A percentile compares a stretch with the other conserved stretches of the same genome.
Evolutionary conservation across 2,888 invertebrate genomes (phyloP).

Genomic region (Liopterus haemorrhoidalis): DNA sequence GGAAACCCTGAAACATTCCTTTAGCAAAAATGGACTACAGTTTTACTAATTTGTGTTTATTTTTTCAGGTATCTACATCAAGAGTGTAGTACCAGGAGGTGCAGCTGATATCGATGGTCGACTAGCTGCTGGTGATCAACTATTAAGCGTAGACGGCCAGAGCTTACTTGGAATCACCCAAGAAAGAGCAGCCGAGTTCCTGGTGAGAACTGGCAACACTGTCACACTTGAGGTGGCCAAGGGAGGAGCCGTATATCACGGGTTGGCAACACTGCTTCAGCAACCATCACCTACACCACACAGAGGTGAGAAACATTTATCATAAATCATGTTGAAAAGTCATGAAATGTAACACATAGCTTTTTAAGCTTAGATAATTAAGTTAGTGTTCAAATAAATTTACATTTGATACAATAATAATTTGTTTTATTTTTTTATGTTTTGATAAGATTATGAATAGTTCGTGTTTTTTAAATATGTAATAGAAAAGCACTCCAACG

Average conservation of each 20-base stretch:
- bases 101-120: slow-evolving; percentile 91
- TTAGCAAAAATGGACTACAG: not conserved
- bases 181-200: slow-evolving; percentile 88
- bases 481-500: too few relatives aligned
- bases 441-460: too few relatives aligned
- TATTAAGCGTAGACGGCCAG: slow-evolving; percentile 93
- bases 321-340: too few relatives aligned
- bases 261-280: slow-evolving; percentile 84
- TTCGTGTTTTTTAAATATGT: too few relatives aligned
- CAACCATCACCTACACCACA: slow-evolving; percentile 82
- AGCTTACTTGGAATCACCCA: slow-evolving; percentile 67
- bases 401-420: too few relatives aligned
- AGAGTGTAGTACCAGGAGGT: slow-evolving; percentile 93
- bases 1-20: not conserved
- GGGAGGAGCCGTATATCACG: slow-evolving; percentile 95
- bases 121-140: slow-evolving; percentile 93
- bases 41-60: slow-evolving; percentile 45
- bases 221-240: slow-evolving; percentile 95
- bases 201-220: slow-evolving; percentile 88
- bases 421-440: too few relatives aligned
- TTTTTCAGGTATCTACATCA: slow-evolving; percentile 98
- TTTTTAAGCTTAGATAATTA: too few relatives aligned
- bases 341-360: too few relatives aligned
- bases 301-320: slow-evolving; percentile 59
- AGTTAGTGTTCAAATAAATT: too few relatives aligned